A percentile compares a stretch with the other conserved stretches of the same genome.
Conservation (phyloP, 2,888 invertebrate genomes). For the Synanthedon formicaeformis region DNA sequence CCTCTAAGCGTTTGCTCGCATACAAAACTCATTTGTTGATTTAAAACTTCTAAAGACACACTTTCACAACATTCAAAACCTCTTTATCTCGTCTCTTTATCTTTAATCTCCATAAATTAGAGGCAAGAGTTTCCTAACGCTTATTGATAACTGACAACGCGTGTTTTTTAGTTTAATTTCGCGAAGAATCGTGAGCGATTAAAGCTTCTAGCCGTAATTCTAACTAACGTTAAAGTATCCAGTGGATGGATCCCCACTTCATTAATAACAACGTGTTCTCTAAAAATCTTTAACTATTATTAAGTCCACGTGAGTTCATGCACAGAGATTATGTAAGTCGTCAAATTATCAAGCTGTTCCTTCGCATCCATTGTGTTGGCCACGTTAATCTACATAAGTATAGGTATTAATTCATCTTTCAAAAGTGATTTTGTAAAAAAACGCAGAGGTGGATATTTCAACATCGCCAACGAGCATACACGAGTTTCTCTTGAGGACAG, state of each 20-base stretch:
- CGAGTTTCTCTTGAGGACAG: conserved; percentile 14
- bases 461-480: conserved; percentile 27
- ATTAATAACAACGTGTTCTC: conserved; percentile 56
- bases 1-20: not conserved
- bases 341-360: conserved; percentile 57
- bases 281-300: conserved; percentile 39
- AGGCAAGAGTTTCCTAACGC: conserved; percentile 33
- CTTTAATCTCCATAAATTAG: conserved; percentile 42
- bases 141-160: conserved; percentile 31
- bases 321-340: conserved; percentile 50
- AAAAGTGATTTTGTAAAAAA: conserved; percentile 62
- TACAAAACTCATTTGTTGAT: not conserved
- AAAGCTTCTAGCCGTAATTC: conserved; percentile 17
- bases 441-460: conserved; percentile 39
- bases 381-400: conserved; percentile 66
- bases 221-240: conserved; percentile 13
- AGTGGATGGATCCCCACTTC: conserved; percentile 45
- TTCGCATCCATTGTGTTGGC: conserved; percentile 58
- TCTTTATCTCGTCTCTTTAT: conserved; percentile 7
- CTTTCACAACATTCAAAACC: not conserved
- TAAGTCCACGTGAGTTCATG: conserved; percentile 51
- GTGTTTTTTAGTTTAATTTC: conserved; percentile 18
- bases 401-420: conserved; percentile 67
- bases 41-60: not conserved
- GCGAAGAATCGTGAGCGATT: conserved; percentile 52